These are phyloP conservation scores for Gymnoscelis rufifasciata DNA, from an alignment of 2,888 invertebrate species.

Conservation along the genomic window DNA sequence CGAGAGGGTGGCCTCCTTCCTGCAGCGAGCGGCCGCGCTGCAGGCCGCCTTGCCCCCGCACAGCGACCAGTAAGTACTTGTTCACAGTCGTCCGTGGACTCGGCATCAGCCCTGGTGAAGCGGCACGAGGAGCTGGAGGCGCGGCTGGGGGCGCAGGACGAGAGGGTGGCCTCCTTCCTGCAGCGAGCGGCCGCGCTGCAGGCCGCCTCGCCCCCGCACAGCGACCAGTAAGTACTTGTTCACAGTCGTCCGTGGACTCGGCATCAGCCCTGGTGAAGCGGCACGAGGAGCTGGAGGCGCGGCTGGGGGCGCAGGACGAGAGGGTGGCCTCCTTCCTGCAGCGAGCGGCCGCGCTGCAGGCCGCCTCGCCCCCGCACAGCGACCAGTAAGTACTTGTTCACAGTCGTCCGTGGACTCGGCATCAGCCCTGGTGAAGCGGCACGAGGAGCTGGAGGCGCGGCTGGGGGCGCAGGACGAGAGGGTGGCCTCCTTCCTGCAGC, in stretches of 20 bases:
- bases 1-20: slow-evolving; percentile 54
- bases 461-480: slow-evolving; percentile 96
- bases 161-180: slow-evolving; percentile 89
- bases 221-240: slow-evolving; percentile 84
- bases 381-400: slow-evolving; percentile 81
- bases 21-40: no score
- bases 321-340: slow-evolving; percentile 89
- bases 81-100: slow-evolving; percentile 83
- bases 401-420: slow-evolving; percentile 90
- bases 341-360: slow-evolving; percentile 90
- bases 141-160: slow-evolving; percentile 94
- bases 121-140: slow-evolving; percentile 96
- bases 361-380: slow-evolving; percentile 88
- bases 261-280: slow-evolving; percentile 95
- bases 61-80: no score
- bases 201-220: slow-evolving; percentile 86
- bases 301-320: slow-evolving; percentile 95
- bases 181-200: slow-evolving; percentile 91
- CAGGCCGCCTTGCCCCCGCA: no score
- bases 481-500: no score
- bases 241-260: slow-evolving; percentile 89
- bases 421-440: slow-evolving; percentile 94
- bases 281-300: slow-evolving; percentile 95
- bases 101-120: slow-evolving; percentile 94
- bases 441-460: slow-evolving; percentile 95